Base-by-base conservation (phyloP, 2,888 invertebrate genomes). In the Microctonus brassicae region DNA sequence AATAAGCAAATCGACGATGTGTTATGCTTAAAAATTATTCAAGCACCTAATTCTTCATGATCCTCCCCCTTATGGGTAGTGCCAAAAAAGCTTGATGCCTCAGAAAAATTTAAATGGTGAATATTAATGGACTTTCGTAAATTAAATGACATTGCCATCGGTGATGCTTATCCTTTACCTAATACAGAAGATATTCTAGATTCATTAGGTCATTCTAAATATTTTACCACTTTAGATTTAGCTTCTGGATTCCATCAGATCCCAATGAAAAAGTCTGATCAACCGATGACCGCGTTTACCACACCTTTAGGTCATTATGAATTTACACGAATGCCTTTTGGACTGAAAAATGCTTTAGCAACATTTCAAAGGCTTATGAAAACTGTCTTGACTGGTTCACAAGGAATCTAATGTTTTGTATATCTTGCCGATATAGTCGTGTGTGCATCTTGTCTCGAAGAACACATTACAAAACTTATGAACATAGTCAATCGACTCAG, bases 61-160 rank as follows among this genome's bases (percentile, higher is more conserved):
- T 76, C 81, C 5, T 77, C 82, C 1, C 86, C 85, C 0, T 77
- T 86, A 4, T 83, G 86, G 2, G 58, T 88, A 0, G 84, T 85
- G 1, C 76, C 76, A 88, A 87, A 75, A 84, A 83, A 68, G 7
- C 77, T 81, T 9, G 76, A 75, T 13, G 74, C 76, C n/a, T 72
- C 71, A 9, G 75, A 74, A 4, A 72, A 64, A 24, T n/a, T n/a
- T n/a, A n/a, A n/a, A n/a, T n/a, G n/a, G n/a, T n/a, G n/a, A n/a
- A n/a, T n/a, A n/a, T n/a, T n/a, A n/a, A n/a, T n/a, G n/a, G n/a
- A n/a, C n/a, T n/a, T n/a, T n/a, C n/a, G n/a, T n/a, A n/a, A n/a
- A n/a, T n/a, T n/a, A n/a, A n/a, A n/a, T n/a, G n/a, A n/a, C n/a
- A n/a, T n/a, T n/a, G n/a, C n/a, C n/a, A n/a, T n/a, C n/a, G n/a